phyloP scores from a whole-genome alignment of 1,140 invertebrate genomes.

The Branchinecta lindahli region DNA sequence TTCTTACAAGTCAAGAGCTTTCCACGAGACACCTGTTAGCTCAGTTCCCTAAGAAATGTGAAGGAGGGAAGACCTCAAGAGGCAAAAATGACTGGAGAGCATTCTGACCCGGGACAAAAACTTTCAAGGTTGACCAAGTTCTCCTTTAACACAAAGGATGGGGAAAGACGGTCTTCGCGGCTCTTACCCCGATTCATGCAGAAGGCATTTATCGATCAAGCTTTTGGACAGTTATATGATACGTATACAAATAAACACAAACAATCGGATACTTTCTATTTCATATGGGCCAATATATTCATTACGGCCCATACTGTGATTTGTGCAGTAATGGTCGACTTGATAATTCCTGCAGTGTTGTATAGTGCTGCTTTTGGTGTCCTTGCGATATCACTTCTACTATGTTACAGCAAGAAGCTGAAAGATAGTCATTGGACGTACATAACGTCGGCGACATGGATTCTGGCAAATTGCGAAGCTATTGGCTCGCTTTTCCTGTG shows the following conservation, averaged over 20 bases:
- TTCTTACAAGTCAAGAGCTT: no score
- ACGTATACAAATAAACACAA: constrained; percentile 7
- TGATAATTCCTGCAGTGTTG: not conserved
- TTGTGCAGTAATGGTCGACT: not conserved
- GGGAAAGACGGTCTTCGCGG: not conserved
- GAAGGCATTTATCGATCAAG: constrained; percentile 4
- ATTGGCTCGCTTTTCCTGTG: not conserved
- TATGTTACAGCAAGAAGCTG: constrained; percentile 3
- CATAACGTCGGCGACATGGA: not conserved
- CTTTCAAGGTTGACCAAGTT: not conserved
- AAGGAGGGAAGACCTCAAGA: not conserved
- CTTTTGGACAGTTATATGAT: not conserved
- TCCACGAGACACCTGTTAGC: no score
- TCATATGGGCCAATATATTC: constrained; percentile 10
- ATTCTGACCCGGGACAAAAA: no score
- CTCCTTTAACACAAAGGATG: not conserved
- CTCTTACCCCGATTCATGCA: not conserved
- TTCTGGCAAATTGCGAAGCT: not conserved
- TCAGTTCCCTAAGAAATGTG: no score
- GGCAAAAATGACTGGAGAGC: not conserved
- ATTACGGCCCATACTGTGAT: not conserved
- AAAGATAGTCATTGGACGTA: not conserved
- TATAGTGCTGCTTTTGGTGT: not conserved
- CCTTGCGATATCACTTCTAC: not conserved
- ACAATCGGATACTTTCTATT: not conserved